phyloP scores from a whole-genome alignment of 2,113 vertebrate species.

The Aphyosemion australe region DNA sequence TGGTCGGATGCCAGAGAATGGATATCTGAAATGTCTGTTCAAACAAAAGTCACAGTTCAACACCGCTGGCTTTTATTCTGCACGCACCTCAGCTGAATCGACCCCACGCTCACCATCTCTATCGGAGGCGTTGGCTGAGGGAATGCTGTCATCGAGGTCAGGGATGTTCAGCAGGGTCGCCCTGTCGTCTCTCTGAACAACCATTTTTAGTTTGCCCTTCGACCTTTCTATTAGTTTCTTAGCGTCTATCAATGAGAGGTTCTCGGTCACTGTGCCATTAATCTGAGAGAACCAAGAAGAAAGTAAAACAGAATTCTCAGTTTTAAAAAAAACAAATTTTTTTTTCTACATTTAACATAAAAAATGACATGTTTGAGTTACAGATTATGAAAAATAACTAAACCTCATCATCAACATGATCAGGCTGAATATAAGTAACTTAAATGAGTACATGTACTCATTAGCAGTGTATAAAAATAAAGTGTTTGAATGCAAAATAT shows the following conservation, averaged over 20 bases:
- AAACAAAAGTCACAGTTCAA: slow-evolving; percentile 46
- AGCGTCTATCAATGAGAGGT: slow-evolving; percentile 97
- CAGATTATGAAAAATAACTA: too few species aligned
- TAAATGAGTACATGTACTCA: too few species aligned
- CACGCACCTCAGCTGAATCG: too few species aligned
- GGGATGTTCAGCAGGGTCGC: slow-evolving; percentile 95
- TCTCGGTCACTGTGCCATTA: slow-evolving; percentile 98
- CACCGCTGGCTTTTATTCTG: background rate
- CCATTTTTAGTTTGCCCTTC: slow-evolving; percentile 99
- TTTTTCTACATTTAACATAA: background rate
- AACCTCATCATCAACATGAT: too few species aligned
- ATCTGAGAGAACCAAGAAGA: slow-evolving; percentile 80
- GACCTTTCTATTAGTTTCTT: slow-evolving; percentile 99
- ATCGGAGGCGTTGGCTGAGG: slow-evolving; percentile 97
- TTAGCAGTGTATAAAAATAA: background rate
- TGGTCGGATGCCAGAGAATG: slow-evolving; percentile 98
- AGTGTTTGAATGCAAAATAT: background rate
- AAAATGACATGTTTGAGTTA: too few species aligned
- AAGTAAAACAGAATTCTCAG: background rate
- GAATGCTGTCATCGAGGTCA: slow-evolving; percentile 96
- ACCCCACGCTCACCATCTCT: slow-evolving; percentile 87
- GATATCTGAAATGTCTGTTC: slow-evolving; percentile 98
- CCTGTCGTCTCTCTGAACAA: slow-evolving; percentile 95
- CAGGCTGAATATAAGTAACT: too few species aligned
- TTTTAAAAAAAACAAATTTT: background rate